Evolutionary conservation across 2,113 vertebrate species (phyloP).

Genomic region (Salvelinus fontinalis): DNA sequence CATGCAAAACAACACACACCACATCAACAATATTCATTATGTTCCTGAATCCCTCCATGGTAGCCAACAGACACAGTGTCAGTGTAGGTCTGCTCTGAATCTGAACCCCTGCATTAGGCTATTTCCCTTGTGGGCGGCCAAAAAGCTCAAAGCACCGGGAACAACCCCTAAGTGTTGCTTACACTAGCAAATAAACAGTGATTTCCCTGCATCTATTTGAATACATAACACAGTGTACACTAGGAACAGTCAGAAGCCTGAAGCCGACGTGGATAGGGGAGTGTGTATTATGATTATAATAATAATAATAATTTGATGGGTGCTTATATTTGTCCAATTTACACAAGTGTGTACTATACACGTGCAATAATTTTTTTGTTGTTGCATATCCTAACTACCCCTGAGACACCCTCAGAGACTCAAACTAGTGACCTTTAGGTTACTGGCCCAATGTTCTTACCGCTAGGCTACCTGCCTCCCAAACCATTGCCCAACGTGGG

Average conservation of each 20-base stretch:
- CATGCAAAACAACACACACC: not conserved
- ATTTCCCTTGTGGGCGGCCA: conserved; percentile 7
- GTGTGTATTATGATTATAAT: not conserved
- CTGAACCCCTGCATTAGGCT: conserved; percentile 22
- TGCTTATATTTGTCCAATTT: too few relatives aligned
- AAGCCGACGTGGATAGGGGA: conserved; percentile 12
- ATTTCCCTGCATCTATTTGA: conserved; percentile 33
- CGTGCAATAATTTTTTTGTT: too few relatives aligned
- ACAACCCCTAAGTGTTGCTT: conserved; percentile 15
- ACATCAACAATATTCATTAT: not conserved
- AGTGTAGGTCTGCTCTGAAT: conserved; percentile 10
- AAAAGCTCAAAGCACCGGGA: not conserved
- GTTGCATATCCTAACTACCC: too few relatives aligned
- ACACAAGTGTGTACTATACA: too few relatives aligned
- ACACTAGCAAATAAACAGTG: conserved; percentile 12
- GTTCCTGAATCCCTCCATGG: not conserved
- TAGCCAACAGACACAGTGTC: not conserved
- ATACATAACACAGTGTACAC: conserved; percentile 23
- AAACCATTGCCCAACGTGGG: too few relatives aligned
- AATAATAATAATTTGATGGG: too few relatives aligned
- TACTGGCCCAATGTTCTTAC: too few relatives aligned
- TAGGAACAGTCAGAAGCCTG: not conserved
- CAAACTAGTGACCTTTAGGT: too few relatives aligned
- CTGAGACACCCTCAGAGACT: too few relatives aligned
- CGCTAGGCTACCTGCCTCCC: too few relatives aligned